A percentile compares a stretch with the other conserved stretches of the same genome.
Conservation (phyloP, 1,140 invertebrate species). For the Homalodisca vitripennis region DNA sequence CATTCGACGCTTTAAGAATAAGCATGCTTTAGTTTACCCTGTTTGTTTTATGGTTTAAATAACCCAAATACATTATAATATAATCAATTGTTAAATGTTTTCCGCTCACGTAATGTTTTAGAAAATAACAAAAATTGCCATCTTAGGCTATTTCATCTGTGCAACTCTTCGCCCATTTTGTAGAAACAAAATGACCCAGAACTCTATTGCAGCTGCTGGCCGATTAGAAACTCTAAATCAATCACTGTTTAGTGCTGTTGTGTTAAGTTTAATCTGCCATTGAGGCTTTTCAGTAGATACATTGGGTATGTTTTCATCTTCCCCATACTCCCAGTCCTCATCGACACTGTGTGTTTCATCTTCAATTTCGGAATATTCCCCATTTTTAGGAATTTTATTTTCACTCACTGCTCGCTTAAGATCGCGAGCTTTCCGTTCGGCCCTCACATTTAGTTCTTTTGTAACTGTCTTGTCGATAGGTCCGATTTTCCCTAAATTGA, state of each 20-base stretch:
- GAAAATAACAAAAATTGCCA: no score
- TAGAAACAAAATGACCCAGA: no score
- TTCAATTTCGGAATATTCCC: neutral
- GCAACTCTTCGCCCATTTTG: no score
- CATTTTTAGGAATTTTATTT: neutral
- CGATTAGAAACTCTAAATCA: conserved; percentile 34
- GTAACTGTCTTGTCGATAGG: neutral
- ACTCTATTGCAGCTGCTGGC: conserved; percentile 55
- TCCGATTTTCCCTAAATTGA: neutral
- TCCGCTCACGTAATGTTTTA: no score
- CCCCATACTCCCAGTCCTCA: neutral
- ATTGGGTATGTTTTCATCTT: neutral
- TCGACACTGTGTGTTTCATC: neutral
- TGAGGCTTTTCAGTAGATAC: conserved; percentile 29
- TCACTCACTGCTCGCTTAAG: neutral
- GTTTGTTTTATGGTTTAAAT: no score
- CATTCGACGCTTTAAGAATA: no score
- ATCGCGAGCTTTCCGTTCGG: neutral
- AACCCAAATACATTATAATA: no score
- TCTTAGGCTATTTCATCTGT: no score
- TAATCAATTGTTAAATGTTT: no score
- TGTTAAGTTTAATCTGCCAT: conserved; percentile 41
- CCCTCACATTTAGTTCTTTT: neutral
- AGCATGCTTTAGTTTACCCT: no score
- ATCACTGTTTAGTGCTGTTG: conserved; percentile 36